Evolutionary conservation across 2,797 vertebrate genomes (phyloP).

Genomic region (Sarcoramphus papa): DNA sequence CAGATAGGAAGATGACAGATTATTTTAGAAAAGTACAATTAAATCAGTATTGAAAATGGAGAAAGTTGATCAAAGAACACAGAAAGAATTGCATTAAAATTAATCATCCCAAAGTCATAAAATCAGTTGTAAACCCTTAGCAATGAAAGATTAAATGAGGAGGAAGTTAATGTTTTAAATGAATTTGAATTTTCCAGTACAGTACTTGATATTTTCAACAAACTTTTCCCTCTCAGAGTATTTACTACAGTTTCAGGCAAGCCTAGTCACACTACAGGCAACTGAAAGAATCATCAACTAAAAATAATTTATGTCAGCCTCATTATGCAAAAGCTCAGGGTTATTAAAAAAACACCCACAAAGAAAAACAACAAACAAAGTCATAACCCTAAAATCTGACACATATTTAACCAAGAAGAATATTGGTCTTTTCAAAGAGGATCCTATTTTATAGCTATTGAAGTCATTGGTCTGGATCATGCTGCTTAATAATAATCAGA

Average conservation of each 20-base stretch:
- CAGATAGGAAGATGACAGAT: constrained; percentile 42
- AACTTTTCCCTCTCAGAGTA: neutral
- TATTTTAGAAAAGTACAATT: constrained; percentile 30
- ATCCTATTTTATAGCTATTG: neutral
- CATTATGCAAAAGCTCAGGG: neutral
- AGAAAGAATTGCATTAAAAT: constrained; percentile 60
- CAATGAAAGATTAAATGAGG: constrained; percentile 57
- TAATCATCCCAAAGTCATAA: constrained; percentile 42
- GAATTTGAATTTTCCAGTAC: constrained; percentile 53
- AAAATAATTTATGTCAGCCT: constrained; percentile 2
- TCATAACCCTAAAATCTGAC: neutral
- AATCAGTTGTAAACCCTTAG: constrained; percentile 50
- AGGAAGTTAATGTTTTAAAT: constrained; percentile 59
- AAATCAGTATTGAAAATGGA: constrained; percentile 42
- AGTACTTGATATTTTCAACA: constrained; percentile 4
- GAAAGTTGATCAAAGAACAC: constrained; percentile 57
- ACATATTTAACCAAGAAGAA: neutral
- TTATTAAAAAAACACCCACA: neutral
- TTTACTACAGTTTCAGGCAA: constrained; percentile 28
- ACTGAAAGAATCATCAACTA: constrained; percentile 2
- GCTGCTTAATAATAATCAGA: neutral
- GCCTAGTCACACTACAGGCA: neutral
- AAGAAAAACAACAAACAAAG: neutral
- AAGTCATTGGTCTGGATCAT: neutral
- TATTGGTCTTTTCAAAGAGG: constrained; percentile 11